Base-by-base conservation (phyloP, 2,797 vertebrate genomes). In the Alauda arvensis region DNA sequence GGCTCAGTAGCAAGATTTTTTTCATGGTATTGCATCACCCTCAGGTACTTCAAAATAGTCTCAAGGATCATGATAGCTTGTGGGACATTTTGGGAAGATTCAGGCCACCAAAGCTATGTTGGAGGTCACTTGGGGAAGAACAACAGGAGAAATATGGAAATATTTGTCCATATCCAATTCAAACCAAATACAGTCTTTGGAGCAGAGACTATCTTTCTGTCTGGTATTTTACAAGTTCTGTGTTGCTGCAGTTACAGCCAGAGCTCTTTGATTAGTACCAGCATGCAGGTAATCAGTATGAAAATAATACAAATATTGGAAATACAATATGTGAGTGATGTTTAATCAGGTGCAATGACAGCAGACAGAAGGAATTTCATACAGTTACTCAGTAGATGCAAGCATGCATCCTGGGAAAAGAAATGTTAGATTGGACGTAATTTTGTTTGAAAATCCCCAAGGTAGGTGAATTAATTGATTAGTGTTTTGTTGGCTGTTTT, bases 321-420 rank as follows among this genome's bases (percentile, higher is more conserved):
- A 92, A 82, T 29, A 57, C 4, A 9, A 11, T 37, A 53, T 28
- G 8, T 10, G 56, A 83, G 34, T 69, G 52, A 60, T 70, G 63
- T 85, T 92, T 91, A 81, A 91, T 83, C 70, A 91, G 91, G 65
- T 88, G 87, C 0, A 3, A 67, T 87, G 80, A 72, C 53, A 88
- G 71, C 67, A 81, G 63, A 63, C 0, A 0, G 74, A 91, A 88
- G 57, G 75, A 87, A 90, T 94, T 90, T 76, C 37, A 34, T 46
- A 23, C 7, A 24, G 60, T 77, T 83, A 45, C 43, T 62, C 33
- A 65, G 29, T 28, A 85, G 72, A 55, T 45, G 21, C 17, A 83
- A 76, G 24, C 14, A 29, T 45, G 18, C 31, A 61, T 45, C 25
- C 39, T 25, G 12, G 37, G 59, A 67, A 87, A 85, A 83, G 8